Conservation (phyloP, 2,113 vertebrate species). For the Eublepharis macularius region DNA sequence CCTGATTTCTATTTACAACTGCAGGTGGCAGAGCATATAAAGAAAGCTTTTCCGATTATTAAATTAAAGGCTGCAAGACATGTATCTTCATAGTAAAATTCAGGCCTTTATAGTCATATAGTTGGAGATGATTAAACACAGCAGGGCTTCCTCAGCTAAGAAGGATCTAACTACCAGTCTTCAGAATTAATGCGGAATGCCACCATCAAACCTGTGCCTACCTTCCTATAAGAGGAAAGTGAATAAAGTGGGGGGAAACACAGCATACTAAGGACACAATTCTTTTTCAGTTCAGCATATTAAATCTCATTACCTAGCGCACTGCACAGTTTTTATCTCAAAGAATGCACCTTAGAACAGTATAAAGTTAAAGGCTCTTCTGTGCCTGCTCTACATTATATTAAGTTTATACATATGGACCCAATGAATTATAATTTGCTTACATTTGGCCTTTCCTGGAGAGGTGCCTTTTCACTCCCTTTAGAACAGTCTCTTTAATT, state of each 20-base stretch:
- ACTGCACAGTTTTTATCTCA: conserved; percentile 38
- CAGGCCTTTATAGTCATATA: conserved; percentile 61
- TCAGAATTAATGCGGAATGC: conserved; percentile 56
- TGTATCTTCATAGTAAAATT: conserved; percentile 65
- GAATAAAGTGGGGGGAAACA: conserved; percentile 17
- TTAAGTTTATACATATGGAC: conserved; percentile 66
- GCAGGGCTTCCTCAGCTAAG: conserved; percentile 53
- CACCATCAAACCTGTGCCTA: not conserved
- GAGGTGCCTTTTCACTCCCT: conserved; percentile 42
- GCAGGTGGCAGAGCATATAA: conserved; percentile 66
- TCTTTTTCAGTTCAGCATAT: conserved; percentile 33
- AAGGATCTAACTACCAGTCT: conserved; percentile 44
- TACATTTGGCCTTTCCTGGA: conserved; percentile 60
- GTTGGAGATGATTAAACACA: conserved; percentile 69
- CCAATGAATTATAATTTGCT: conserved; percentile 59
- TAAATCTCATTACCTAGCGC: conserved; percentile 25
- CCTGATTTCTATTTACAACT: conserved; percentile 66
- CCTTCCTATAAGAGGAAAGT: conserved; percentile 29
- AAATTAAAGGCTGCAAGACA: conserved; percentile 70
- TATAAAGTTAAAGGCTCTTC: conserved; percentile 35
- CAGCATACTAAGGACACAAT: not conserved
- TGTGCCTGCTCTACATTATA: conserved; percentile 15
- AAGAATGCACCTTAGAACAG: conserved; percentile 26
- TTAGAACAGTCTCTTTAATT: conserved; percentile 59
- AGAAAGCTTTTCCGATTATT: conserved; percentile 62